Conservation (phyloP, 2,797 vertebrate species). For the Sebastes oblongus region DNA sequence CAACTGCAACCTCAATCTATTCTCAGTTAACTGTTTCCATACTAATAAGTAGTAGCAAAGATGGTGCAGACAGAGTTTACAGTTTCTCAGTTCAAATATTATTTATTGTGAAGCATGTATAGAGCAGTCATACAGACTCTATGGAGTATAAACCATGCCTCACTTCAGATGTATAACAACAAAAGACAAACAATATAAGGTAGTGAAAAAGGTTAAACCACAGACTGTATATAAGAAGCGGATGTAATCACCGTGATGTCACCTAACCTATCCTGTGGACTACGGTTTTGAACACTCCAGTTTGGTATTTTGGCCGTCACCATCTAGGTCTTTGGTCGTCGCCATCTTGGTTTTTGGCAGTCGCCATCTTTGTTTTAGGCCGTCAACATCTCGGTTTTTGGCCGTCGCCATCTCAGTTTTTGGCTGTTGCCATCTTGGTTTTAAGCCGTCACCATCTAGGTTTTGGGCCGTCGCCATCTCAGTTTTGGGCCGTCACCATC, state of each 20-base stretch:
- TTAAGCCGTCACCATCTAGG: rapidly evolving
- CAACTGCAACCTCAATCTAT: conserved; percentile 2
- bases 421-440: rapidly evolving
- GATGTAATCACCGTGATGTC: too few relatives aligned
- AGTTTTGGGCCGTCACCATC: rapidly evolving
- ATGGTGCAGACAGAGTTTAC: too few relatives aligned
- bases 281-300: too few relatives aligned
- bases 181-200: neutral
- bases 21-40: too few relatives aligned
- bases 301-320: too few relatives aligned
- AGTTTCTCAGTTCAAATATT: neutral
- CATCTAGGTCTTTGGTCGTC: rapidly evolving
- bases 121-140: neutral
- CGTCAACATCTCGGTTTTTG: rapidly evolving
- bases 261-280: too few relatives aligned
- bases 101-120: neutral
- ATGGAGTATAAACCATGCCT: neutral
- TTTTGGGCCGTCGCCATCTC: rapidly evolving
- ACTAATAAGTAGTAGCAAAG: too few relatives aligned
- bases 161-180: neutral
- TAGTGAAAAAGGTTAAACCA: too few relatives aligned
- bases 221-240: too few relatives aligned
- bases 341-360: rapidly evolving
- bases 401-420: rapidly evolving
- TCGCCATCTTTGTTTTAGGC: too few relatives aligned